These are phyloP conservation scores for Phycodurus eques DNA, from an alignment of 2,113 vertebrate genomes.

Conservation along the genomic window DNA sequence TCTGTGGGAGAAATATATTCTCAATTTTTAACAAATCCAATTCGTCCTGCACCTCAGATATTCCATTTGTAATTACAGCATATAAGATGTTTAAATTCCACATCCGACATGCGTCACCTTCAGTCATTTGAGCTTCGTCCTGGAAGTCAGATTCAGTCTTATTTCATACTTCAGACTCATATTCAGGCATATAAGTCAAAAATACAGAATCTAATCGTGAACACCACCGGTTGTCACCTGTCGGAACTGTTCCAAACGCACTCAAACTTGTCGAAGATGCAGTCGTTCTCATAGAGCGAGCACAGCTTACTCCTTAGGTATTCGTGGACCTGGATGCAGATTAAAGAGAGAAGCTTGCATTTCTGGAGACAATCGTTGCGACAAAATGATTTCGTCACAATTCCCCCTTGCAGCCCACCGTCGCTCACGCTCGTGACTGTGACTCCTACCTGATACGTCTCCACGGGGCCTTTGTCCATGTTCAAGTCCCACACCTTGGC, in stretches of 20 bases:
- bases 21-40: no score
- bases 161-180: no score
- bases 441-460: slow-evolving; percentile 71
- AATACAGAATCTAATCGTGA: no score
- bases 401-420: background rate
- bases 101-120: background rate
- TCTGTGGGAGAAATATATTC: no score
- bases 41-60: no score
- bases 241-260: slow-evolving; percentile 79
- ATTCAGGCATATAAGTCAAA: no score
- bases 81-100: background rate
- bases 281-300: slow-evolving; percentile 77
- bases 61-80: background rate
- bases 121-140: background rate
- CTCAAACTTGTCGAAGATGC: slow-evolving; percentile 80
- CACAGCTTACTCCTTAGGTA: slow-evolving; percentile 77
- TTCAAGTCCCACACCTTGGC: slow-evolving; percentile 78
- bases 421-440: background rate
- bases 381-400: background rate
- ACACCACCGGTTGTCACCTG: slow-evolving; percentile 51
- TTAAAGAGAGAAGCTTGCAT: background rate
- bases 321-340: slow-evolving; percentile 70
- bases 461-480: slow-evolving; percentile 77
- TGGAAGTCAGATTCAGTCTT: background rate
- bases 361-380: background rate